Evolutionary conservation across 2,113 vertebrate species (phyloP).

Genomic region (Ginglymostoma cirratum): DNA sequence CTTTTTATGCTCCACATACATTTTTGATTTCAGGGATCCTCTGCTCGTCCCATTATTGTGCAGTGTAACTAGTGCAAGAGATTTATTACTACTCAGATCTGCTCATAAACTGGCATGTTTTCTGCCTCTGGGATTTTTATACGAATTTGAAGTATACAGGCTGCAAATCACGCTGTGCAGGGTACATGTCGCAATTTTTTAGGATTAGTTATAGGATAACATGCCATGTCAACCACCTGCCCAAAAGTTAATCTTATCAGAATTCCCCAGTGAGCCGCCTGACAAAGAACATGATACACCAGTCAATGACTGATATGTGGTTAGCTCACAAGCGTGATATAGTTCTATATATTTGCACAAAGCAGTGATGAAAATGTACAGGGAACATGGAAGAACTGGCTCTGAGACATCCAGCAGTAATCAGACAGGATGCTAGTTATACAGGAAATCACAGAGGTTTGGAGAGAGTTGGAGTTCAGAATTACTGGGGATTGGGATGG

Average conservation of each 20-base stretch:
- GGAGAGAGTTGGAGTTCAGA: not conserved
- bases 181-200: not conserved
- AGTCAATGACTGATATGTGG: not conserved
- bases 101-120: not conserved
- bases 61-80: not conserved
- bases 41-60: not conserved
- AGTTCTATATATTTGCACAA: not conserved
- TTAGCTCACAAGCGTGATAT: not conserved
- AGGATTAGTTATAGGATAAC: not conserved
- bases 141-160: not conserved
- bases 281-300: not conserved
- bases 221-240: not conserved
- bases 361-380: not conserved
- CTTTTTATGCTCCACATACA: not conserved
- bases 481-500: not conserved
- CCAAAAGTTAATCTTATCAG: not conserved
- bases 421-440: not conserved
- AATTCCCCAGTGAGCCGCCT: not conserved
- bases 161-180: not conserved
- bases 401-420: not conserved
- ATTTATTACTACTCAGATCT: not conserved
- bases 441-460: not conserved
- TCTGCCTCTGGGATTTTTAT: not conserved
- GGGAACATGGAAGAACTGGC: not conserved
- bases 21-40: not conserved